Evolutionary conservation across 2,113 vertebrate species (phyloP), one percentile per base, ranked within the genome.

Genomic region (Halichoerus grypus): DNA sequence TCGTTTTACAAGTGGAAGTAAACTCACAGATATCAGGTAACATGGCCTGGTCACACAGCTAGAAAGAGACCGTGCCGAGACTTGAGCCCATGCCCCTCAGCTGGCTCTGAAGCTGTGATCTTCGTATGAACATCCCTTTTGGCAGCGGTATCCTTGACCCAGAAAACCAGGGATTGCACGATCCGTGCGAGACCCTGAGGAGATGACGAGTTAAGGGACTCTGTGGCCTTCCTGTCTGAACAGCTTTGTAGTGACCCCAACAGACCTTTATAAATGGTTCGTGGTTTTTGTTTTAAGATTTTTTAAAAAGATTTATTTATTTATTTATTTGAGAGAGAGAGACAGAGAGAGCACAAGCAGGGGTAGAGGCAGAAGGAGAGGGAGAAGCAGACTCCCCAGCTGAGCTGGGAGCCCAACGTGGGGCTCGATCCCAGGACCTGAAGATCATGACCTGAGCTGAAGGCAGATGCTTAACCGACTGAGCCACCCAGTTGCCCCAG

Each of bases 71-170:
- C 3, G 4, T 1, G 26, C 53, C 28, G 0, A 33, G 71, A 15
- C 39, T 7, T 12, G 69, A 74, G 11, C 11, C 24, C 18, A 1
- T 3, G 19, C 67, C 10, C 39, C 69, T 5, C 13, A 10, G 39
- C 72, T 7, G 39, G 42, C 71, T 24, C 55, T 15, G 24, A 24
- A 77, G 39, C 39, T 13, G 2, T 11, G 39, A 11, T 49, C 36
- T 16, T 7, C 1, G 39, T 19, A 11, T 1, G 87, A 26, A 26
- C 1, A 1, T 1, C 12, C 71, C 28, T 24, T 16, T 46, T 16
- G 57, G 15, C 31, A 24, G 21, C 87, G 6, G 53, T 4, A 28
- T 33, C 7, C 71, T 61, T 13, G 6, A 33, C 71, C 46, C 22
- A 24, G 55, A 49, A 15, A n/a, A 24, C 49, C 55, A 61, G 28